Percentiles rank a stretch among this genome's conserved stretches.
Conservation (phyloP, 1,140 invertebrate genomes). For the Dendroctonus valens region DNA sequence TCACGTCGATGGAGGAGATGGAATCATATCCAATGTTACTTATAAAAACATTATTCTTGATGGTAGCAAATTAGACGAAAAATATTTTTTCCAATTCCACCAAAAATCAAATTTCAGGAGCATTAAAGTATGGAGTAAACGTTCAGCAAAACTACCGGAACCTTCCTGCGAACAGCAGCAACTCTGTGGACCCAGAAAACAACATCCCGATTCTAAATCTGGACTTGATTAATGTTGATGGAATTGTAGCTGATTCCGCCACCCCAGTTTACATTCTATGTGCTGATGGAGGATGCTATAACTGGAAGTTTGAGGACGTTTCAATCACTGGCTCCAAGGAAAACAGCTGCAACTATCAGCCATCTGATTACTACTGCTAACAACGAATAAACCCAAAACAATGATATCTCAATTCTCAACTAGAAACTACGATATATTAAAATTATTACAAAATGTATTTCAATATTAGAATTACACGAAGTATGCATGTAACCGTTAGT, state of each 20-base stretch:
- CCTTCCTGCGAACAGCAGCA: neutral
- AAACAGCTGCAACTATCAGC: conserved; percentile 11
- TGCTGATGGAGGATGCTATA: conserved; percentile 13
- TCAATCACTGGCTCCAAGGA: neutral
- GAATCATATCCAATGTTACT: conserved; percentile 8
- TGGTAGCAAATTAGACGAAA: neutral
- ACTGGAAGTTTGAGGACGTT: conserved; percentile 13
- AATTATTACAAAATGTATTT: too few species aligned
- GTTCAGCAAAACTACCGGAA: conserved; percentile 15
- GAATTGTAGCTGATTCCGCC: neutral
- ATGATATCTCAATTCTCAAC: too few species aligned
- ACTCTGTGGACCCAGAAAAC: neutral
- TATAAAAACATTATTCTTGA: conserved; percentile 5
- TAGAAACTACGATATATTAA: too few species aligned
- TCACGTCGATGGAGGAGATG: conserved; percentile 8
- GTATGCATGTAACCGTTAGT: too few species aligned
- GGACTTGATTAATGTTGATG: conserved; percentile 10
- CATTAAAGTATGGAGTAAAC: conserved; percentile 14
- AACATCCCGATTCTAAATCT: conserved; percentile 21
- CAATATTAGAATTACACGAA: too few species aligned
- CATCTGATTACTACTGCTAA: conserved; percentile 7
- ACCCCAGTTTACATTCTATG: conserved; percentile 16
- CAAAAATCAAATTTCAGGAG: neutral
- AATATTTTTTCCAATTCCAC: too few species aligned
- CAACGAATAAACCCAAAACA: conserved; percentile 11